Evolutionary conservation across 1,140 invertebrate species (phyloP).

Genomic region (Calycopis cecrops): DNA sequence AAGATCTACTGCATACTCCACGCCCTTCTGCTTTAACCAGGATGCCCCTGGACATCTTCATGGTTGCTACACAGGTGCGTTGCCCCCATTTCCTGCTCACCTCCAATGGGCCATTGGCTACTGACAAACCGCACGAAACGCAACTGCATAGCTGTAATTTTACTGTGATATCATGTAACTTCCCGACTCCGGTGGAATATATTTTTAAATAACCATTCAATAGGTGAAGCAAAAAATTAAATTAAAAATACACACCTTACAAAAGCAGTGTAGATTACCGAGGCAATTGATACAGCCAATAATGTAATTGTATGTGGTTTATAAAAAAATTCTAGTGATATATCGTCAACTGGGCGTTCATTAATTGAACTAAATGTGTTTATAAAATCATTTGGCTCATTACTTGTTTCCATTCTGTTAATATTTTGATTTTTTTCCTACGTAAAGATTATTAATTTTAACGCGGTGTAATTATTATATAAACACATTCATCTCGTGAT

Average conservation of each 20-base stretch:
- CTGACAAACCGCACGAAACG: no score
- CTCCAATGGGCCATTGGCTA: no score
- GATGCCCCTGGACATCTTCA: no score
- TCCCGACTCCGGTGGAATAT: no score
- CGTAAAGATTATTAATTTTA: background rate
- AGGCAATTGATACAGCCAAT: slow-evolving; percentile 88
- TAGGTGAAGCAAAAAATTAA: no score
- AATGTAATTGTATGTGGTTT: slow-evolving; percentile 98
- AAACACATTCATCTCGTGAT: no score
- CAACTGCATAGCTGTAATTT: no score
- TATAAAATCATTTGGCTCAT: slow-evolving; percentile 39
- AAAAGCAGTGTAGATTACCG: slow-evolving; percentile 95
- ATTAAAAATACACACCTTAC: slow-evolving; percentile 4
- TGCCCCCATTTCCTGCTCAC: no score
- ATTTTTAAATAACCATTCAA: no score
- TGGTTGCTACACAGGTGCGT: no score
- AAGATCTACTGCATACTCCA: background rate
- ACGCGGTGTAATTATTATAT: background rate
- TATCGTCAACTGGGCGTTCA: slow-evolving; percentile 96
- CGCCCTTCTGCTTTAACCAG: no score
- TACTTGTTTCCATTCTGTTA: slow-evolving; percentile 34
- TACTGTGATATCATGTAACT: no score
- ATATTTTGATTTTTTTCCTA: slow-evolving; percentile 14
- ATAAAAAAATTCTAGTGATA: slow-evolving; percentile 98
- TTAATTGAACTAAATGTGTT: slow-evolving; percentile 91